Evolutionary conservation across 2,113 vertebrate species (phyloP), one percentile per base, ranked within the genome.

Genomic region (Phyllostomus hastatus): DNA sequence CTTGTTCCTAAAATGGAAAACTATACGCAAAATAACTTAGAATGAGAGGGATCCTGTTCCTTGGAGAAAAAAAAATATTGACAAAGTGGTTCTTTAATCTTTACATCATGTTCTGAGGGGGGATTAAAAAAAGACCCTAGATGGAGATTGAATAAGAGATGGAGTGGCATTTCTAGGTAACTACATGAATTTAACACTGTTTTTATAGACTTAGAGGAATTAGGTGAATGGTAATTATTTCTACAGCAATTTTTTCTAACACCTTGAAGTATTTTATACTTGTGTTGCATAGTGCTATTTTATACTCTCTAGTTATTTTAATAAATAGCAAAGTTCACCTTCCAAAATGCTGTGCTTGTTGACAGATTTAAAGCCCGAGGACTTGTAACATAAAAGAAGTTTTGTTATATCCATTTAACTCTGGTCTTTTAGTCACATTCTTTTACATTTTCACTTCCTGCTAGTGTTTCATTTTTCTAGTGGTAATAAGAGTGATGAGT

Each of bases 391-490:
- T 75, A 92, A 93, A 95, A 66, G 48, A 91, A 80, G 57, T 94
- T 89, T 70, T 88, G 38, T 85, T 92, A 33, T n/a, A 78, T 90
- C 48, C 78, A 64, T 81, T 92, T 92, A 85, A 96, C 54, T 70
- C 59, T 92, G 22, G 46, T 46, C 31, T 64, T 88, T 90, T 88
- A 81, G 70, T 82, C 26, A 70, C 28, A 88, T 59, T 87, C 26
- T 84, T 97, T 90, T 93, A 66, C 78, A 41, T 70, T 96, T 96
- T 76, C 8, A 95, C 93, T 80, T 95, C 31, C 12, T 73, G n/a
- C 33, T 83, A 15, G 92, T 95, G 33, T 80, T 96, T 93, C 90
- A 50, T 75, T 96, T 97, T 94, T 73, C 90, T 57, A 84, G 28
- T 35, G n/a, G 28, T 67, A 92, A 89, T 88, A 67, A 96, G 64